Base-by-base conservation (phyloP, 2,113 vertebrate species). In the Galemys pyrenaicus region DNA sequence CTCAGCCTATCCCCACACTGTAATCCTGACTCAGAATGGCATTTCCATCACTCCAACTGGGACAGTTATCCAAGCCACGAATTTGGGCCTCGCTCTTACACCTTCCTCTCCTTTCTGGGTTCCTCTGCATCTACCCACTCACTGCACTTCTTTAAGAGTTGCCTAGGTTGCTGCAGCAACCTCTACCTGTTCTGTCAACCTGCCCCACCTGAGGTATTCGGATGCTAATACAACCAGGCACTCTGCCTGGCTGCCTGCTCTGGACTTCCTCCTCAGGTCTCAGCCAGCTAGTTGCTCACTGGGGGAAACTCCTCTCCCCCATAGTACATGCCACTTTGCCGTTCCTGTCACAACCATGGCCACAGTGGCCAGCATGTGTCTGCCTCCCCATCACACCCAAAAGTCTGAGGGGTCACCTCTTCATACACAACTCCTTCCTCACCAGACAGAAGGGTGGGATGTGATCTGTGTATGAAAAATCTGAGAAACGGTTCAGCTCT, bases 261-360 rank as follows among this genome's bases (percentile, higher is more conserved):
- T n/a, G 35, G 4, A 19, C 32, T n/a, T 67, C 28, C 28, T 35
- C n/a, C 20, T 67, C 39, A 22, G 88, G 54, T 3, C 37, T 37
- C 26, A 49, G 30, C 37, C 51, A 26, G 0, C 17, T 3, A 7
- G 32, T 17, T 15, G 17, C 6, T 65, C 71, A 5, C 54, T 51
- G 19, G 70, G 20, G 15, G 32, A 15, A 86, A 54, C 2, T 4
- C 17, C 65, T 62, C n/a, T 2, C 35, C 26, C 60, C 41, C 0
- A 0, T 3, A 41, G 24, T 26, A 32, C 26, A 2, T 28, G 20
- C 65, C 5, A 32, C 20, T 1, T 4, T 26, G n/a, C n/a, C 35
- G 19, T 46, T 56, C 46, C 24, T 32, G 46, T 44, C 28, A 51
- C 0, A 0, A 39, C 58, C n/a, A 9, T 1, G 5, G 35, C 30